Evolutionary conservation across 2,113 vertebrate genomes (phyloP).

Genomic region (Microtus pennsylvanicus): DNA sequence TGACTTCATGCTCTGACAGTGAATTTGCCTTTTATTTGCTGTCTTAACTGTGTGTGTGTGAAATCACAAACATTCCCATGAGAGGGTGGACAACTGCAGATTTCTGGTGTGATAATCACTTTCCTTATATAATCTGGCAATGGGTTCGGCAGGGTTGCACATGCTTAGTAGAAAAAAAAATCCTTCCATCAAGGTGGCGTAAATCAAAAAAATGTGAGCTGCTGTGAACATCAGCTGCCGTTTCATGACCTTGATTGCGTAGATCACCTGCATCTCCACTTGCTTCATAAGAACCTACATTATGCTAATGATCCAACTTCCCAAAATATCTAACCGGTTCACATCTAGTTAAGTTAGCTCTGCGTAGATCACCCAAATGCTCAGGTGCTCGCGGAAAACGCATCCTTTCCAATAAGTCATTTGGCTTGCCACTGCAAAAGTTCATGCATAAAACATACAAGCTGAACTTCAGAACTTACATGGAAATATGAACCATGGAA

Average conservation of each 20-base stretch:
- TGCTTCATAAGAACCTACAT: constrained; percentile 75
- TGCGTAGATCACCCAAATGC: constrained; percentile 67
- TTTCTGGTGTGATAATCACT: constrained; percentile 58
- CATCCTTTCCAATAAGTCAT: constrained; percentile 72
- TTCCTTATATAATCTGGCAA: constrained; percentile 66
- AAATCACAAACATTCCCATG: constrained; percentile 69
- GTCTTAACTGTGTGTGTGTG: constrained; percentile 60
- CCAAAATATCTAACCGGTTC: constrained; percentile 79
- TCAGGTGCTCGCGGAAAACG: constrained; percentile 72
- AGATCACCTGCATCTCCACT: constrained; percentile 65
- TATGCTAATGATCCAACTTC: constrained; percentile 79
- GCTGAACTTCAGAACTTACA: constrained; percentile 64
- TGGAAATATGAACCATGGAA: constrained; percentile 56
- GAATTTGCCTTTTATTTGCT: constrained; percentile 58
- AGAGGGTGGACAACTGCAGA: constrained; percentile 14
- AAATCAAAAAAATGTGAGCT: constrained; percentile 68
- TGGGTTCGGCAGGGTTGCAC: constrained; percentile 40
- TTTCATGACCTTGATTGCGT: constrained; percentile 72
- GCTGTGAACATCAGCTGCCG: constrained; percentile 62
- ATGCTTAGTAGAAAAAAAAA: constrained; percentile 44
- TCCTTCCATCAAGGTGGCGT: constrained; percentile 34
- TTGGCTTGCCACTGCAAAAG: constrained; percentile 64
- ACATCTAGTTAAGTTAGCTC: constrained; percentile 71
- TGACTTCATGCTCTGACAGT: constrained; percentile 62
- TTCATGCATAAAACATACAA: constrained; percentile 82